Percentiles rank a stretch among this genome's conserved stretches.
Evolutionary conservation across 2,797 vertebrate species (phyloP).

Genomic region (Bovichtus diacanthus): DNA sequence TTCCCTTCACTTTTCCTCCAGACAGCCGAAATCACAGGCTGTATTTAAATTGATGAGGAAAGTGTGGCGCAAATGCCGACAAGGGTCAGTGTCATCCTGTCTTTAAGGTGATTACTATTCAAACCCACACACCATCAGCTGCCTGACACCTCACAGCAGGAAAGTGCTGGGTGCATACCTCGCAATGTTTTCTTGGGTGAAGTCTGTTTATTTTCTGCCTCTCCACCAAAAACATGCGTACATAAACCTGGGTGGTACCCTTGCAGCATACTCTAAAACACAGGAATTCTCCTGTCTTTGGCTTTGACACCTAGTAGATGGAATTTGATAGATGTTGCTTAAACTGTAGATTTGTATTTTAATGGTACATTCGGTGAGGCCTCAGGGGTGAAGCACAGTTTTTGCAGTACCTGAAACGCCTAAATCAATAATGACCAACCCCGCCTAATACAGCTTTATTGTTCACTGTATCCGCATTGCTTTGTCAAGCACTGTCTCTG

Average conservation of each 20-base stretch:
- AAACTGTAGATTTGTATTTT: constrained; percentile 3
- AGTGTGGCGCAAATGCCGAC: not conserved
- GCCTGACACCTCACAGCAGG: constrained; percentile 29
- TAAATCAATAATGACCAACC: constrained; percentile 15
- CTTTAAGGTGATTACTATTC: constrained; percentile 43
- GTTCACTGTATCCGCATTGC: constrained; percentile 13
- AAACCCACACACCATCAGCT: constrained; percentile 49
- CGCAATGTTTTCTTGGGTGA: constrained; percentile 8
- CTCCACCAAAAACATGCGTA: not conserved
- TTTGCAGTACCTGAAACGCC: constrained; percentile 23
- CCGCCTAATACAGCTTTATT: constrained; percentile 19
- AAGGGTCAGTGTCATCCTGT: constrained; percentile 4
- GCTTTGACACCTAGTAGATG: not conserved
- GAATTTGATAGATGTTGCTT: not conserved
- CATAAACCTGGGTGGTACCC: not conserved
- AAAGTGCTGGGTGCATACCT: constrained; percentile 8
- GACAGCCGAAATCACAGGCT: constrained; percentile 48
- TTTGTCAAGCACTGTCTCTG: constrained; percentile 31
- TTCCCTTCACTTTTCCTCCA: not conserved
- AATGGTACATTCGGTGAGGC: not conserved
- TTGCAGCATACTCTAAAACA: not conserved
- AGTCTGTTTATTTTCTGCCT: not conserved
- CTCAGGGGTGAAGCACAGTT: constrained; percentile 7
- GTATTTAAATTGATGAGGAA: constrained; percentile 15
- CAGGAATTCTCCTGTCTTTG: not conserved